Evolutionary conservation across 1,140 invertebrate species (phyloP), one percentile per base, ranked within the genome.

Genomic region (Delia radicum): DNA sequence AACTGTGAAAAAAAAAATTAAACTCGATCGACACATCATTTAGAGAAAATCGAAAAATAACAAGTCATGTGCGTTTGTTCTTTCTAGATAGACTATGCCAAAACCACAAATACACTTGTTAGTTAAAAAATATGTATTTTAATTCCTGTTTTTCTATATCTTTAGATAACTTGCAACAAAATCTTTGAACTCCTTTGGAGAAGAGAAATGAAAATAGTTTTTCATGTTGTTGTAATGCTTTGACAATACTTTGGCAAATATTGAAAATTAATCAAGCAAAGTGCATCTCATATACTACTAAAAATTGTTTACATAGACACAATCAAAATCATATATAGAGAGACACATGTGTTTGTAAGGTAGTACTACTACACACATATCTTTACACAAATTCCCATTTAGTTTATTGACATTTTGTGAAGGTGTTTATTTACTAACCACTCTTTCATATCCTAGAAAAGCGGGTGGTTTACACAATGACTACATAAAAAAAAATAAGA

Each of bases 191-290:
- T 55, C 24, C 48, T 8, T 1, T 24, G 48, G n/a, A 55, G 48
- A 21, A 6, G 6, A 24, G 46, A 21, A 55, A 21, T 21, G 18
- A 8, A 0, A 37, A 8, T 7, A 55, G 48, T 55, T 24, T 10
- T 24, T 37, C 33, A 10, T 4, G 48, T 48, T 3, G 48, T 37
- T 55, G 48, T 6, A 55, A 18, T 31, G 27, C n/a, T 33, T 18
- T 37, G 65, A 15, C 29, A 33, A 37, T 69, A 37, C 65, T 21
- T 46, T 73, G 42, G 37, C 42, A 73, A 73, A 46, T 31, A 73
- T 26, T 28, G 42, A 24, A 55, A 73, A 73, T 73, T 73, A 73
- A 55, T 73, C 72, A 73, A 73, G 37, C 15, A 73, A 73, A 73
- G 72, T 73, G 72, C 42, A 73, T 33, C 24, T 55, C 21, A 55